Base-by-base conservation (phyloP, 2,113 vertebrate genomes). In the Hyaena hyaena region DNA sequence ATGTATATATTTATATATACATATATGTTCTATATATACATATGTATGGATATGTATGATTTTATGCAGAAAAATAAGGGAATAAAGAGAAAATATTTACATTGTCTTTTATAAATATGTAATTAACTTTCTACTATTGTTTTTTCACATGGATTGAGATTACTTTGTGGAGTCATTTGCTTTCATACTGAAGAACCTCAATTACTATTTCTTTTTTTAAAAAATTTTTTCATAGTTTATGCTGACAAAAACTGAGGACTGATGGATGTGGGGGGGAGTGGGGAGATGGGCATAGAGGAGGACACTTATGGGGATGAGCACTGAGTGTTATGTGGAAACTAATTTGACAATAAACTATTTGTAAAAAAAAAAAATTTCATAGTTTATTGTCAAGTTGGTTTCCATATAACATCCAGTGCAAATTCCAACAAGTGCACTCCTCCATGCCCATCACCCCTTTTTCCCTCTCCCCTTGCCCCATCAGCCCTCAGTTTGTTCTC, bases 1-100 rank as follows among this genome's bases (percentile, higher is more conserved):
- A 71, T 71, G 9, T 39, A 39, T 39, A 53, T 50, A 53, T 76
- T 39, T 14, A 76, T 76, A 79, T 33, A 79, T 33, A 79, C 17
- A 50, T 11, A 10, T 33, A 50, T 33, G 10, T 3, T 79, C 28
- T 53, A n/a, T 39, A 35, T 71, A 35, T 19, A 35, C 17, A 71
- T 71, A 19, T 39, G 39, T 24, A 61, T 61, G 58, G 58, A 61
- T 61, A 61, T 61, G 58, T 61, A 84, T 31, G 55, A 17, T 74
- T 92, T 69, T 88, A 83, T 81, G 61, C 7, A 28, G 53, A 28
- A 23, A 90, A 86, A 90, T 81, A 55, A 39, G 12, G 43, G n/a
- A 96, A 63, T 16, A 55, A 90, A 81, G 28, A 93, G 73, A 35
- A 92, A 71, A 93, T 82, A 76, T 84, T 82, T 76, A 93, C 50